phyloP scores from a whole-genome alignment of 2,113 vertebrate genomes.

The Channa argus region DNA sequence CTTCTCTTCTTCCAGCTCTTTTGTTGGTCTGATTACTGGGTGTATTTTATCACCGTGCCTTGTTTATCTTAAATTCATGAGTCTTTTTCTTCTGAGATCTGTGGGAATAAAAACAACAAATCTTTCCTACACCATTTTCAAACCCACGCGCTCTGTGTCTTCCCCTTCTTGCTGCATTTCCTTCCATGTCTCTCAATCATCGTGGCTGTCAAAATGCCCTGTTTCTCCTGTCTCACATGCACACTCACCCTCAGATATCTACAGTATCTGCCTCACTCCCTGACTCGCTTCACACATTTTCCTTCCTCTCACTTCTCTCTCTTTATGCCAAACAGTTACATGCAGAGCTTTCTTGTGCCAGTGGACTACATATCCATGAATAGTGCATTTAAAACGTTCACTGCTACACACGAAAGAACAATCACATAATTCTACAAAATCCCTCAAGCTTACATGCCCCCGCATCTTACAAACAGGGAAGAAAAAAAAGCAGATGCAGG shows the following conservation, averaged over 20 bases:
- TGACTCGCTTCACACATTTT: neutral
- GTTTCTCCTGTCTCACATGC: neutral
- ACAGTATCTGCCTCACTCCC: constrained; percentile 7
- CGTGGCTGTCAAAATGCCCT: constrained; percentile 10
- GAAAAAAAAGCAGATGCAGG: constrained; percentile 42
- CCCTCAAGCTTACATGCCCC: constrained; percentile 44
- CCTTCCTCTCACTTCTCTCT: neutral
- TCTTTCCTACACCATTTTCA: constrained; percentile 29
- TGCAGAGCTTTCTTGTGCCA: neutral
- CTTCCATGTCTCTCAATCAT: constrained; percentile 39
- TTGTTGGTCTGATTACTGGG: constrained; percentile 32
- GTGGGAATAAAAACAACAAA: constrained; percentile 24
- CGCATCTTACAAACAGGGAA: constrained; percentile 31
- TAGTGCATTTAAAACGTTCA: constrained; percentile 1
- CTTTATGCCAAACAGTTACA: constrained; percentile 7
- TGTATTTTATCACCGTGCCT: constrained; percentile 29
- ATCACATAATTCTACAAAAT: constrained; percentile 54
- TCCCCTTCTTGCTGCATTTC: constrained; percentile 16
- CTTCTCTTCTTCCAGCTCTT: constrained; percentile 4
- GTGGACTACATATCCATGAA: constrained; percentile 11
- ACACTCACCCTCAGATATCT: constrained; percentile 13
- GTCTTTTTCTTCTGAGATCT: constrained; percentile 1
- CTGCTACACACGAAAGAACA: constrained; percentile 34
- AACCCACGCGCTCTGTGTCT: constrained; percentile 13
- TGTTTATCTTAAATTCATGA: constrained; percentile 40